Evolutionary conservation across 2,113 vertebrate species (phyloP).

Genomic region (Hucho hucho): DNA sequence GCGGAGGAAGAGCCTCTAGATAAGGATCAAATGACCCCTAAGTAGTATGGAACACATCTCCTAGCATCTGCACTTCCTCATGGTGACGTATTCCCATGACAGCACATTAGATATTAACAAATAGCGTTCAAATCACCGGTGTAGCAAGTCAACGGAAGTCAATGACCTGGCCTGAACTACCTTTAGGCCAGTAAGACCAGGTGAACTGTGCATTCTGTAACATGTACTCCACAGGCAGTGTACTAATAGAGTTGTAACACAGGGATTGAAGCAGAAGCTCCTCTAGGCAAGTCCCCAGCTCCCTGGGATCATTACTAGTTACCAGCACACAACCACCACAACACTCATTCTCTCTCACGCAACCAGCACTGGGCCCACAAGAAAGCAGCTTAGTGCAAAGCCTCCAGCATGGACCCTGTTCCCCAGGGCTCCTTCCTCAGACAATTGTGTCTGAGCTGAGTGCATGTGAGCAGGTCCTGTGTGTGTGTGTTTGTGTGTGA

Average conservation of each 20-base stretch:
- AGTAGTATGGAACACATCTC: no score
- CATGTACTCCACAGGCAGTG: no score
- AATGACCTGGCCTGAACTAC: no score
- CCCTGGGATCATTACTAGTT: conserved; percentile 20
- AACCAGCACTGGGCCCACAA: conserved; percentile 48
- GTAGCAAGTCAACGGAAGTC: no score
- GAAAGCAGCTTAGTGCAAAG: conserved; percentile 74
- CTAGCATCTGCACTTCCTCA: no score
- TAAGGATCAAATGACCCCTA: no score
- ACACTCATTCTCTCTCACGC: conserved; percentile 46
- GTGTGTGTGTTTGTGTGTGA: background rate
- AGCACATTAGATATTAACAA: no score
- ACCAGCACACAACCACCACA: conserved; percentile 27
- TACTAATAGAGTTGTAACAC: background rate
- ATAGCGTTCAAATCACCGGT: no score
- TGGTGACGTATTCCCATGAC: no score
- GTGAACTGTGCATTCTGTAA: no score
- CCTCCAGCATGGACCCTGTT: conserved; percentile 45
- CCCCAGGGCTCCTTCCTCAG: conserved; percentile 30
- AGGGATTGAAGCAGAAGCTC: background rate
- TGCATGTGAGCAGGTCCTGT: conserved; percentile 27
- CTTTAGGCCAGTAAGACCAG: no score
- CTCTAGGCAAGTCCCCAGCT: background rate
- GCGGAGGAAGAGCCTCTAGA: no score
- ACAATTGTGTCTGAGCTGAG: conserved; percentile 37